Conservation (phyloP, 30 jellyfish, hydroid and myxozoan species). For the Aurelia coerulea region DNA sequence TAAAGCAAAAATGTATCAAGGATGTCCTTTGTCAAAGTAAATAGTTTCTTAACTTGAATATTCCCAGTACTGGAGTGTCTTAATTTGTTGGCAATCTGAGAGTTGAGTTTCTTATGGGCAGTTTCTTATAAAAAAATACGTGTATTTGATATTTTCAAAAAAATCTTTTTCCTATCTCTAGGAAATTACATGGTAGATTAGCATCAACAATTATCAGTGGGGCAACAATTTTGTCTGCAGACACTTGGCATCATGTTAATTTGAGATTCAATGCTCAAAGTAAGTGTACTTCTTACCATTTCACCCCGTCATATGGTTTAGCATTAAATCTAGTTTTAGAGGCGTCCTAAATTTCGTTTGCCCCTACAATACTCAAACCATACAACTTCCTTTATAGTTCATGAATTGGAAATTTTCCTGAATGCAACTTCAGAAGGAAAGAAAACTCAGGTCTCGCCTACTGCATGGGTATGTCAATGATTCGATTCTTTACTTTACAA, state of each 20-base stretch:
- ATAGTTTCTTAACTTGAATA: too few species aligned
- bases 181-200: slow-evolving; percentile 62
- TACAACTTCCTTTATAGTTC: slow-evolving; percentile 23
- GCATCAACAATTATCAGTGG: slow-evolving; percentile 47
- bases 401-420: slow-evolving; percentile 66
- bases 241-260: slow-evolving; percentile 84
- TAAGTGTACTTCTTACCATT: slow-evolving; percentile 2
- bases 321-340: too few species aligned
- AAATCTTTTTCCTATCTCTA: not conserved
- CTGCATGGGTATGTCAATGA: slow-evolving; percentile 64
- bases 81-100: too few species aligned
- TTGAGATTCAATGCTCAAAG: slow-evolving; percentile 89
- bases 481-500: not conserved
- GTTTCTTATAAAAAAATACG: too few species aligned
- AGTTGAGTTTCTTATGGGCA: too few species aligned
- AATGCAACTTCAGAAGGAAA: slow-evolving; percentile 79
- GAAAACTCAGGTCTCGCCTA: slow-evolving; percentile 44
- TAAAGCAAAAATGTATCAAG: too few species aligned
- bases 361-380: too few species aligned
- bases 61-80: too few species aligned
- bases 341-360: too few species aligned
- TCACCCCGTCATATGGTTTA: too few species aligned
- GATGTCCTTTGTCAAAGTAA: too few species aligned
- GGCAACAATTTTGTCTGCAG: slow-evolving; percentile 23
- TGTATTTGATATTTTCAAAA: not conserved